Evolutionary conservation across 2,797 vertebrate genomes (phyloP).

Genomic region (Leptatherina wallacei): DNA sequence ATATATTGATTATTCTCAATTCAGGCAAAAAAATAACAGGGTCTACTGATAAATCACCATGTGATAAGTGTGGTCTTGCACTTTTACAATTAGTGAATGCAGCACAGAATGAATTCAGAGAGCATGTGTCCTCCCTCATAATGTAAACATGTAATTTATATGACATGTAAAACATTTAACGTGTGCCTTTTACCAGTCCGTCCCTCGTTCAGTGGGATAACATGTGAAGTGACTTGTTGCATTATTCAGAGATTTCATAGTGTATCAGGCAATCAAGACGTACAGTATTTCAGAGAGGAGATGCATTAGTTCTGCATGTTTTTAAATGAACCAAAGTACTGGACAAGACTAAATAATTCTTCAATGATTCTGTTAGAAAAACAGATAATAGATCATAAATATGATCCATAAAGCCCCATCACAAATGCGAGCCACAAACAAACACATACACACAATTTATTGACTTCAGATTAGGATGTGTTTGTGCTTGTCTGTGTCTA

Average conservation of each 20-base stretch:
- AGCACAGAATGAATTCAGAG: too few species aligned
- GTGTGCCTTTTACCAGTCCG: too few species aligned
- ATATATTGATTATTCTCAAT: neutral
- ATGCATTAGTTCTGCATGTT: neutral
- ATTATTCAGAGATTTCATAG: neutral
- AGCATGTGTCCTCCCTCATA: too few species aligned
- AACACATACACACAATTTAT: neutral
- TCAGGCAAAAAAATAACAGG: neutral
- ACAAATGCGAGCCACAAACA: neutral
- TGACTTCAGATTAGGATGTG: constrained; percentile 1
- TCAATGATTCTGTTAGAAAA: neutral
- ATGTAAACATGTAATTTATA: too few species aligned
- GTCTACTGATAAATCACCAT: neutral
- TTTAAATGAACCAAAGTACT: constrained; percentile 6
- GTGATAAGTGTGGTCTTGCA: neutral
- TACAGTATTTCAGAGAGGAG: too few species aligned
- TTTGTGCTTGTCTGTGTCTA: neutral
- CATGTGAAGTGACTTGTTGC: neutral
- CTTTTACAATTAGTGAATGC: neutral
- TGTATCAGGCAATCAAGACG: neutral
- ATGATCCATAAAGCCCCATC: neutral
- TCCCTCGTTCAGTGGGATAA: neutral
- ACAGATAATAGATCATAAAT: neutral
- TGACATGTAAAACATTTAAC: too few species aligned
- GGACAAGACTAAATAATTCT: neutral